A percentile compares a stretch with the other conserved stretches of the same genome.
These are phyloP conservation scores for Mythimna ferrago DNA, from an alignment of 2,888 invertebrate genomes.

Conservation along the genomic window DNA sequence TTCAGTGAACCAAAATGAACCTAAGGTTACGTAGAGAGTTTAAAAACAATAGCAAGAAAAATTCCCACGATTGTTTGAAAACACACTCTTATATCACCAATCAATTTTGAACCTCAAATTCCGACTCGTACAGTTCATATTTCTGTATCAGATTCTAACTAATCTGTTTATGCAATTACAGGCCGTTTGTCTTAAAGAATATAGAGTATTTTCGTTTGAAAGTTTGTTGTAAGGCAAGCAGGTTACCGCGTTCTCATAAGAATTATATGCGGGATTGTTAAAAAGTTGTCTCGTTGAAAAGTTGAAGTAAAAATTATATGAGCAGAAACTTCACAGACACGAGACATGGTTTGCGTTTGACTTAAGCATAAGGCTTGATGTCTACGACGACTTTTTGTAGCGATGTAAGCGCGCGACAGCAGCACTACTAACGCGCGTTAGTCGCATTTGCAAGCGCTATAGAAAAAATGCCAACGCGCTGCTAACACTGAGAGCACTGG, in stretches of 20 bases:
- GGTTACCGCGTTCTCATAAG: conserved; percentile 70
- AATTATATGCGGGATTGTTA: conserved; percentile 59
- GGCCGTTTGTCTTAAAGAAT: conserved; percentile 18
- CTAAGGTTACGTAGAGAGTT: conserved; percentile 79
- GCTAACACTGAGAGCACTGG: no score
- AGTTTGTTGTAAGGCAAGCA: conserved; percentile 34
- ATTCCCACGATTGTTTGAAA: conserved; percentile 80
- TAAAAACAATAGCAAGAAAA: conserved; percentile 79
- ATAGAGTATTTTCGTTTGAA: conserved; percentile 50
- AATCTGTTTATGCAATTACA: conserved; percentile 40
- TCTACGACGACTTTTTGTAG: no score
- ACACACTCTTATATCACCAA: conserved; percentile 41
- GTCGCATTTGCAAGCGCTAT: no score
- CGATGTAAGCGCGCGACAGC: no score
- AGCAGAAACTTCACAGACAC: conserved; percentile 51
- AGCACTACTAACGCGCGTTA: no score
- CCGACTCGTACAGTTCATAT: conserved; percentile 29
- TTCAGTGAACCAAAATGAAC: conserved; percentile 79
- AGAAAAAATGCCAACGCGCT: no score
- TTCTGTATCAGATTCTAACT: conserved; percentile 26
- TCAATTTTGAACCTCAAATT: conserved; percentile 29
- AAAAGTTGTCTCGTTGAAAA: conserved; percentile 57
- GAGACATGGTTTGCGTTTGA: conserved; percentile 30
- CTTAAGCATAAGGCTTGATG: not conserved
- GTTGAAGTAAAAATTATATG: conserved; percentile 41